These are phyloP conservation scores for Epinephelus fuscoguttatus DNA, from an alignment of 2,113 vertebrate species.

Conservation along the genomic window DNA sequence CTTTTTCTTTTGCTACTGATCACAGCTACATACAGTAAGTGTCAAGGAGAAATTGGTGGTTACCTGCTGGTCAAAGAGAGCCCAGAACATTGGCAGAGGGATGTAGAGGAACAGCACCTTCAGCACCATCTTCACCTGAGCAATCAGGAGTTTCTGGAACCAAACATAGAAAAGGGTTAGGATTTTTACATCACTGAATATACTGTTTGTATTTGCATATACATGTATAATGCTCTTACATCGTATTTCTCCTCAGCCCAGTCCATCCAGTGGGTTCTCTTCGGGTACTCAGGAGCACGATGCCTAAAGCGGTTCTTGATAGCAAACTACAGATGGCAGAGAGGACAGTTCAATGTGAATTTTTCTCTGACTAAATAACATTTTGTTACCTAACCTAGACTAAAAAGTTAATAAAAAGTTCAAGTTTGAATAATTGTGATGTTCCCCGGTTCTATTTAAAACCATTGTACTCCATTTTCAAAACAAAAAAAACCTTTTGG, in stretches of 20 bases:
- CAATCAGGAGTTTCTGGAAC: constrained; percentile 91
- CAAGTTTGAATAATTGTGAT: background rate
- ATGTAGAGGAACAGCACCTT: constrained; percentile 96
- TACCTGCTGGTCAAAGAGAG: constrained; percentile 98
- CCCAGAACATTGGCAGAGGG: constrained; percentile 99
- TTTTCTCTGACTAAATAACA: background rate
- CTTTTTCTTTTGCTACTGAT: background rate
- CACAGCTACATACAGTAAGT: background rate
- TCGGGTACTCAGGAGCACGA: constrained; percentile 83
- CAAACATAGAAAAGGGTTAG: constrained; percentile 1
- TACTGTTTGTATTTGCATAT: background rate
- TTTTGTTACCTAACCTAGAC: background rate
- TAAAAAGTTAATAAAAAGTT: background rate
- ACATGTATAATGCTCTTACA: constrained; percentile 72
- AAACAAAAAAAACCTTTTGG: background rate
- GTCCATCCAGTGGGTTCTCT: constrained; percentile 95
- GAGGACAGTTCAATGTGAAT: background rate
- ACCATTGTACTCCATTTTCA: background rate
- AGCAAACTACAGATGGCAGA: constrained; percentile 88
- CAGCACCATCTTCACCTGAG: constrained; percentile 94
- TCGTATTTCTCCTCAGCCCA: constrained; percentile 95
- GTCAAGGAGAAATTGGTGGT: background rate
- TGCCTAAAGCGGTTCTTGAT: constrained; percentile 90
- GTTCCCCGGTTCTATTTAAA: background rate
- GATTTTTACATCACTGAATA: background rate